A percentile compares a stretch with the other conserved stretches of the same genome.
Conservation (phyloP, 2,113 vertebrate genomes). For the Psettodes erumei region DNA sequence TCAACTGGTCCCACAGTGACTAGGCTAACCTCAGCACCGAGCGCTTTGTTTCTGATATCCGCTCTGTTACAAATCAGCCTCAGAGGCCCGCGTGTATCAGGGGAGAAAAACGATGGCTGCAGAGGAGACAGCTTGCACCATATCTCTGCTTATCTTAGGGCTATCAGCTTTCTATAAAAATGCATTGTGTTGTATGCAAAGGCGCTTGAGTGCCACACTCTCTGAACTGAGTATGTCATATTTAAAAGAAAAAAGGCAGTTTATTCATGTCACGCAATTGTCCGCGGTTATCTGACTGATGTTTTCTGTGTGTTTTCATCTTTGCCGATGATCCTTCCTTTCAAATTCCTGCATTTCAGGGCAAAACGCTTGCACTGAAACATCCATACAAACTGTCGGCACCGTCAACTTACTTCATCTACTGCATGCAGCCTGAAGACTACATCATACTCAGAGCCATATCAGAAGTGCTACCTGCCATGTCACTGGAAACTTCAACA, state of each 20-base stretch:
- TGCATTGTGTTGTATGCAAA: background rate
- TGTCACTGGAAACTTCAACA: background rate
- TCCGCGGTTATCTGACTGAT: background rate
- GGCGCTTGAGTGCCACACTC: background rate
- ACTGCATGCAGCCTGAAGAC: background rate
- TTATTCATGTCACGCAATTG: conserved; percentile 2
- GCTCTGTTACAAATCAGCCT: conserved; percentile 43
- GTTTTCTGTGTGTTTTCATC: background rate
- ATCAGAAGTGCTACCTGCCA: background rate
- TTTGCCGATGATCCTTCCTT: background rate
- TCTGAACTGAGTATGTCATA: background rate
- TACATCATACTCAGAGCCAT: background rate
- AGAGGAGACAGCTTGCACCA: conserved; percentile 27
- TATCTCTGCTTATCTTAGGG: conserved; percentile 1
- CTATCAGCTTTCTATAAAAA: conserved; percentile 21
- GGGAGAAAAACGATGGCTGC: conserved; percentile 44
- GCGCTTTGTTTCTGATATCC: conserved; percentile 52
- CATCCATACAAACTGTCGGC: background rate
- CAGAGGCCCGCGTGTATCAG: conserved; percentile 23
- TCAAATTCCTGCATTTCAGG: background rate
- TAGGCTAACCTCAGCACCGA: conserved; percentile 55
- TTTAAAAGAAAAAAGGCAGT: background rate
- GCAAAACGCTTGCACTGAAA: background rate
- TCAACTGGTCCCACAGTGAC: conserved; percentile 74
- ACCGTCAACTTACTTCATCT: background rate